Base-by-base conservation (phyloP, 2,888 invertebrate species). In the Dicyrtoma fusca region DNA sequence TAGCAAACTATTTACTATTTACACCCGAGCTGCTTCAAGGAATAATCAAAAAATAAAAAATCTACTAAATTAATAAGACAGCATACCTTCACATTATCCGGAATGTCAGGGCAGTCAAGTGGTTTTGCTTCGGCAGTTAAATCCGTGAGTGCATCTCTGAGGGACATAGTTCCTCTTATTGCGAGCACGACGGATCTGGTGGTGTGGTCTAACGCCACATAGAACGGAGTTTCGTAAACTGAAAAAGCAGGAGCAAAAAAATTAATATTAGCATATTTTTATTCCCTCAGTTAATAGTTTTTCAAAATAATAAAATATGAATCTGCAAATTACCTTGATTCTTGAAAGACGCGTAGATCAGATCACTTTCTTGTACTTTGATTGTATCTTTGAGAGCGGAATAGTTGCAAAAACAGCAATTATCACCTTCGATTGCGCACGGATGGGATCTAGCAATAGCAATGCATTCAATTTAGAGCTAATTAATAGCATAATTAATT, bases 121-220 rank as follows among this genome's bases (percentile, higher is more conserved):
- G 87, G 86, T 77, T 91, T 91, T 0, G 90, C 89, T 53, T 89
- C 89, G 0, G 91, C 91, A 0, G 90, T 89, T 81, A 94, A 86
- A 83, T 94, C 94, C 0, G 94, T 94, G 82, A 94, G 89, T 66
- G 94, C 88, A 84, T 95, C 95, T 78, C 92, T 86, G n/a, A 92
- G 84, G 0, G 95, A 94, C 79, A 95, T 88, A 2, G 94, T 93
- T 2, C 95, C 96, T 72, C 96, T 87, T 69, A 95, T 89, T 2
- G 92, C 89, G 44, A 96, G 87, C 55, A 95, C 93, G 72, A 96
- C 90, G 79, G 89, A 89, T 76, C 89, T 87, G 0, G 90, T 89
- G 78, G 90, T 88, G 82, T 94, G 92, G 83, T 96, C 94, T 1
- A 90, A 88, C 75, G 92, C 89, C 75, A 95, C 92, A 83, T 91